Percentiles rank a stretch among this genome's conserved stretches.
Evolutionary conservation across 2,888 invertebrate species (phyloP).

Genomic region (Drosophila tripunctata): DNA sequence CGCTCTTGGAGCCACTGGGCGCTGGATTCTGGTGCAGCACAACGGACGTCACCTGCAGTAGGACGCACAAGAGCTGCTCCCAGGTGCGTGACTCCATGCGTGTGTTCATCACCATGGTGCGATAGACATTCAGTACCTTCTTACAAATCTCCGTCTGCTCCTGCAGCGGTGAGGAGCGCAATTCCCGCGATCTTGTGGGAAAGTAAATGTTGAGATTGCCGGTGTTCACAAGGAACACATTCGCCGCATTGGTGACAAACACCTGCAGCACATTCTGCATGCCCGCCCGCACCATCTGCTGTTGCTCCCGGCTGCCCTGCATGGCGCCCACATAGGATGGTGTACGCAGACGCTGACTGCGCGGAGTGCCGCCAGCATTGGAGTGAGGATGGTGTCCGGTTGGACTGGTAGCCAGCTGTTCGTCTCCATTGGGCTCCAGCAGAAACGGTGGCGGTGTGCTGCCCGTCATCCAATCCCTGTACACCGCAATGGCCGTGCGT

Average conservation of each 20-base stretch:
- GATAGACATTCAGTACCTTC: slow-evolving; percentile 96
- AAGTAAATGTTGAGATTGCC: slow-evolving; percentile 85
- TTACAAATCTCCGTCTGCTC: slow-evolving; percentile 98
- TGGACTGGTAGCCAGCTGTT: slow-evolving; percentile 13
- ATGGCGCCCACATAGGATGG: slow-evolving; percentile 91
- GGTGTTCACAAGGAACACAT: slow-evolving; percentile 92
- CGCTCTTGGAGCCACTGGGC: slow-evolving; percentile 87
- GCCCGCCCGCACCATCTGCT: slow-evolving; percentile 92
- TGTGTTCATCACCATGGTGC: slow-evolving; percentile 98
- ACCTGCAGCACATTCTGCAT: slow-evolving; percentile 87
- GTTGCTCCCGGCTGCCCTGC: slow-evolving; percentile 88
- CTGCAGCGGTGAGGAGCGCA: slow-evolving; percentile 89
- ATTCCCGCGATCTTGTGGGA: slow-evolving; percentile 86
- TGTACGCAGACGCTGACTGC: slow-evolving; percentile 88
- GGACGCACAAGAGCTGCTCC: slow-evolving; percentile 94
- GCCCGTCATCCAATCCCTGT: slow-evolving; percentile 97
- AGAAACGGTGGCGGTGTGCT: slow-evolving; percentile 92
- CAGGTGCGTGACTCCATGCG: slow-evolving; percentile 96
- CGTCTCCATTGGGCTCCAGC: slow-evolving; percentile 88
- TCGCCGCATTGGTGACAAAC: slow-evolving; percentile 97
- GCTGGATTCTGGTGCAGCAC: slow-evolving; percentile 91
- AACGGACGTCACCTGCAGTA: slow-evolving; percentile 95
- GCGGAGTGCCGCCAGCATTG: slow-evolving; percentile 84
- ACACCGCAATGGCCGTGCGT: slow-evolving; percentile 94
- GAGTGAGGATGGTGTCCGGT: slow-evolving; percentile 26